Percentiles rank a stretch among this genome's conserved stretches.
phyloP scores from a whole-genome alignment of 2,113 vertebrate species.

The Triplophysa dalaica region DNA sequence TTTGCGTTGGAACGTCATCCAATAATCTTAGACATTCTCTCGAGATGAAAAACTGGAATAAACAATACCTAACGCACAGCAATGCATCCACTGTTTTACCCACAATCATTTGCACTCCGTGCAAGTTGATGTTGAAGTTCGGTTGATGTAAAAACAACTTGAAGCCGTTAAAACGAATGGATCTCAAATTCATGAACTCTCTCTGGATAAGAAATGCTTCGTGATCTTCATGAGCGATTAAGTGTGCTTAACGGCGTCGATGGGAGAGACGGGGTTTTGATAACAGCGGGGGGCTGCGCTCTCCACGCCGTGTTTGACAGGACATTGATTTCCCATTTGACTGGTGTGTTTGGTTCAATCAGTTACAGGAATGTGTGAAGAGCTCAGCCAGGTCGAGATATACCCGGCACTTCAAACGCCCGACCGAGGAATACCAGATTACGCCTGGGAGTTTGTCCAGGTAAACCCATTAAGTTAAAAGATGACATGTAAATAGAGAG shows the following conservation, averaged over 20 bases:
- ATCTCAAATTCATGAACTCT: not conserved
- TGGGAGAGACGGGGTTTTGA: conserved; percentile 50
- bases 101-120: not conserved
- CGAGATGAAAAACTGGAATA: not conserved
- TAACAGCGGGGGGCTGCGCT: conserved; percentile 37
- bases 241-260: conserved; percentile 48
- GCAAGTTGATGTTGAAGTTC: not conserved
- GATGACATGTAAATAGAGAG: conserved; percentile 43
- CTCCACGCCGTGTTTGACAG: conserved; percentile 40
- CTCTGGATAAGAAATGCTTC: conserved; percentile 13
- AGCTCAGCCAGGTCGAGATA: conserved; percentile 52
- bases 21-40: not conserved
- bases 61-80: not conserved
- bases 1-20: conserved; percentile 8
- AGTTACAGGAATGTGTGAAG: conserved; percentile 57
- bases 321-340: conserved; percentile 63
- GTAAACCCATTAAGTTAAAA: conserved; percentile 47
- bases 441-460: conserved; percentile 35
- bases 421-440: conserved; percentile 46
- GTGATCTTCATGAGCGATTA: conserved; percentile 43
- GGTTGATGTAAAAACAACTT: not conserved
- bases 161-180: not conserved
- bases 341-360: conserved; percentile 55
- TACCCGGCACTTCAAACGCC: conserved; percentile 50
- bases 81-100: not conserved